These are phyloP conservation scores for Scaptomyza hsui DNA, from an alignment of 1,140 invertebrate genomes.

Conservation along the genomic window DNA sequence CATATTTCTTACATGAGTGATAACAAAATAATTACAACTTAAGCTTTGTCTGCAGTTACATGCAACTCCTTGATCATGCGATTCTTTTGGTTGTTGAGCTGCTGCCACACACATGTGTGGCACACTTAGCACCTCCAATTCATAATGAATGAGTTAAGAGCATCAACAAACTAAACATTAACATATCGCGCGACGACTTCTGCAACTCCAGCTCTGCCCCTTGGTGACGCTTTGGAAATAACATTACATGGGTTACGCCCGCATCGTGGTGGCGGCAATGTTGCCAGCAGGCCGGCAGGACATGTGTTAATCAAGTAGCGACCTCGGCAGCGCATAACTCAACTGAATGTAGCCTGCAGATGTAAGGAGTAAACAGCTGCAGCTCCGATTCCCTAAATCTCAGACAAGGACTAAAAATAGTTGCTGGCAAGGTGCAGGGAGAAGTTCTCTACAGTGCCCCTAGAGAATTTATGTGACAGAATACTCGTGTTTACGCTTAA, in stretches of 20 bases:
- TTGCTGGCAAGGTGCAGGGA: slow-evolving; percentile 55
- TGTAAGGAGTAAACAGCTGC: slow-evolving; percentile 50
- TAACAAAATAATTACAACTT: too few species aligned
- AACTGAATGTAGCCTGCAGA: slow-evolving; percentile 56
- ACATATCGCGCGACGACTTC: slow-evolving; percentile 63
- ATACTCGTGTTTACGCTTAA: slow-evolving; percentile 82
- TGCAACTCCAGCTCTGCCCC: slow-evolving; percentile 15
- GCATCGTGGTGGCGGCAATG: slow-evolving; percentile 41
- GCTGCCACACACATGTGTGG: slow-evolving; percentile 53
- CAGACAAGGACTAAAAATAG: slow-evolving; percentile 71
- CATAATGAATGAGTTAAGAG: slow-evolving; percentile 82
- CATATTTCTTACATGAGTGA: too few species aligned
- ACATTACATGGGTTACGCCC: slow-evolving; percentile 65
- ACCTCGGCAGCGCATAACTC: slow-evolving; percentile 63
- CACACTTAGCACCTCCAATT: slow-evolving; percentile 75
- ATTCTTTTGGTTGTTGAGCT: not conserved
- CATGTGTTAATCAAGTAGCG: slow-evolving; percentile 79
- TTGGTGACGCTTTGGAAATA: slow-evolving; percentile 23
- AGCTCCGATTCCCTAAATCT: slow-evolving; percentile 33
- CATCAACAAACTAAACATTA: slow-evolving; percentile 75
- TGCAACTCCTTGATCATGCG: not conserved
- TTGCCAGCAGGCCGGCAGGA: slow-evolving; percentile 42
- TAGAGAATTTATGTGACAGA: slow-evolving; percentile 75
- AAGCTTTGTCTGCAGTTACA: not conserved
- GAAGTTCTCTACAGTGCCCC: not conserved